phyloP scores from a whole-genome alignment of 2,113 vertebrate species.

The Nycticorax nycticorax region DNA sequence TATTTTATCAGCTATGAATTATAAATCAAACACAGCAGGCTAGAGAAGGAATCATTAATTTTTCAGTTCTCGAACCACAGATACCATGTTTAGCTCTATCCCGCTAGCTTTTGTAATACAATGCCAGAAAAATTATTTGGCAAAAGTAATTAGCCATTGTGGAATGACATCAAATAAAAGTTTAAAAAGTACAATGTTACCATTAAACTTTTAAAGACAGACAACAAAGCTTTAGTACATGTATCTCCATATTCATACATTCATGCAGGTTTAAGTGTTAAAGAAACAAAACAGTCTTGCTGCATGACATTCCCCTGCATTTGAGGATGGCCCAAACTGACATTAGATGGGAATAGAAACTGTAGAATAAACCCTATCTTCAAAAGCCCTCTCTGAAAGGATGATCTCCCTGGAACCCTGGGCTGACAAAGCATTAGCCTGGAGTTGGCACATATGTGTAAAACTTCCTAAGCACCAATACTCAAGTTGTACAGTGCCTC shows the following conservation, averaged over 20 bases:
- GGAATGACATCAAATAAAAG: constrained; percentile 12
- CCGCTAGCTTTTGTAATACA: not conserved
- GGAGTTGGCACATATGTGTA: not conserved
- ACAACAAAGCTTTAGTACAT: not conserved
- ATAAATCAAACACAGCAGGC: constrained; percentile 46
- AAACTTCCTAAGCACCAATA: not conserved
- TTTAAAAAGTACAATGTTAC: constrained; percentile 41
- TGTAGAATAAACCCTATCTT: not conserved
- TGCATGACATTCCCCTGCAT: not conserved
- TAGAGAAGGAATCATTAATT: constrained; percentile 27
- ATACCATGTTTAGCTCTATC: not conserved
- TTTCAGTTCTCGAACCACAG: not conserved
- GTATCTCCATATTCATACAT: not conserved
- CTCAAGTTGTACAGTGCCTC: no score
- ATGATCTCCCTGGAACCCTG: not conserved
- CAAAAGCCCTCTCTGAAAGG: not conserved
- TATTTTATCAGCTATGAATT: constrained; percentile 32
- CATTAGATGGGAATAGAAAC: not conserved
- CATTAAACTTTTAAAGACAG: constrained; percentile 25
- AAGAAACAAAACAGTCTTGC: not conserved
- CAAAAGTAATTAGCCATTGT: not conserved
- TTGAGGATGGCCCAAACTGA: not conserved
- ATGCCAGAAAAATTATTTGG: not conserved
- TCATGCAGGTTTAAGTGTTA: not conserved
- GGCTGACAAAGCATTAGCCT: not conserved